Conservation (phyloP, 2,113 vertebrate genomes). For the Redunca redunca region DNA sequence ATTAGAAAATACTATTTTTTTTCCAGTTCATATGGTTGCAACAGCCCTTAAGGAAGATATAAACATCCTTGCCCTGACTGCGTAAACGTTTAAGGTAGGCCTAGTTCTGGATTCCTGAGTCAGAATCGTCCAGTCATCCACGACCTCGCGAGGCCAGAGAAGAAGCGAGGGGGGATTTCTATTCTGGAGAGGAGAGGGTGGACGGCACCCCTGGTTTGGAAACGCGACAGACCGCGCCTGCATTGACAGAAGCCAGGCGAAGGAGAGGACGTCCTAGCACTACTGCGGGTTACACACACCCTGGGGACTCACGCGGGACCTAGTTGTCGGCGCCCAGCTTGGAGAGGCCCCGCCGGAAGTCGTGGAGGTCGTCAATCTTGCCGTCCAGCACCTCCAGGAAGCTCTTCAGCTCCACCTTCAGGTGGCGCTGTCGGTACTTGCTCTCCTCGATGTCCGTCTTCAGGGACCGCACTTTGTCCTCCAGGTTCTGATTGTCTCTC, state of each 20-base stretch:
- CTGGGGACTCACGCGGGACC: conserved; percentile 76
- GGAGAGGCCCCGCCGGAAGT: conserved; percentile 94
- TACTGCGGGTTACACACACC: conserved; percentile 70
- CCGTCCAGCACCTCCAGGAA: conserved; percentile 95
- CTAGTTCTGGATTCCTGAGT: conserved; percentile 82
- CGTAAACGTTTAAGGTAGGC: conserved; percentile 75
- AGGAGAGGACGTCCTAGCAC: conserved; percentile 70
- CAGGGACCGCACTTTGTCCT: conserved; percentile 86
- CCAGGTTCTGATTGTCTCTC: conserved; percentile 88
- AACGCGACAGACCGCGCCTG: conserved; percentile 65
- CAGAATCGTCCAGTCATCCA: conserved; percentile 80
- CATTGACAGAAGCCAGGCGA: conserved; percentile 75
- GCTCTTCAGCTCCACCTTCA: conserved; percentile 94
- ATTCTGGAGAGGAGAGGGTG: conserved; percentile 69
- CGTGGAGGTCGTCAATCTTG: conserved; percentile 96
- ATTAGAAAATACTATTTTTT: conserved; percentile 64
- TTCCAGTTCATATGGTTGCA: conserved; percentile 75
- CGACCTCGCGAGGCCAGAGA: conserved; percentile 64
- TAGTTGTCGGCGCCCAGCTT: conserved; percentile 92
- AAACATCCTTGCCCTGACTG: conserved; percentile 78
- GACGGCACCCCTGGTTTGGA: conserved; percentile 74
- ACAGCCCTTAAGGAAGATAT: conserved; percentile 86
- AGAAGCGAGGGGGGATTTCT: conserved; percentile 65
- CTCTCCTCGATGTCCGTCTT: conserved; percentile 89
- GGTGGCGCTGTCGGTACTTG: conserved; percentile 88